Base-by-base conservation (phyloP, 2,888 invertebrate genomes). In the Micropterix aruncella region DNA sequence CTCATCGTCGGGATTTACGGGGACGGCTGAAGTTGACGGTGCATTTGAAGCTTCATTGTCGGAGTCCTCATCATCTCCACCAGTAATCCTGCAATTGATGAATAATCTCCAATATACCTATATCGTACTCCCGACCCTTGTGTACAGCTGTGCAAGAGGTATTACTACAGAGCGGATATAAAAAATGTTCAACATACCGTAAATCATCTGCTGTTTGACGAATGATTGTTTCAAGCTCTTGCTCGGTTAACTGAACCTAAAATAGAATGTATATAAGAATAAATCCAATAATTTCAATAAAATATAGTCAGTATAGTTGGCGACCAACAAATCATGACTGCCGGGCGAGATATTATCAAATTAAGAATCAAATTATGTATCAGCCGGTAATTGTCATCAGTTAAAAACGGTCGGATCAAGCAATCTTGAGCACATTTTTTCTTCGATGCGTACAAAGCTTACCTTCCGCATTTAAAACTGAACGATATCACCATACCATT, bases 161-260 rank as follows among this genome's bases (percentile, higher is more conserved):
- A n/a, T n/a, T n/a, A n/a, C n/a, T n/a, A n/a, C n/a, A n/a, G n/a
- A n/a, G n/a, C n/a, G n/a, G n/a, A n/a, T n/a, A 14, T 27, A 16
- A 16, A 5, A 43, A 17, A 14, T 12, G 7, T 38, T 14, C 4
- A 36, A 62, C 66, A 56, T 70, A 83, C 77, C 73, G 70, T 48
- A 83, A 60, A 53, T 80, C 76, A 43, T 74, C 66, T 50, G 80
- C 78, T 1, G 86, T 81, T 53, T 83, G 78, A 55, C 80, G 78
- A 44, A 90, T 86, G 40, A 90, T 79, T 50, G 77, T 74, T 48
- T 80, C 78, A 42, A 90, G 63, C 57, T 90, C 89, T 46, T 79
- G 75, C 56, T 83, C 79, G 2, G 82, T 81, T 47, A 89, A 60
- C 60, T 86, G 80, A 44, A 88, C 75, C 83, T 85, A 60, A 27